Evolutionary conservation across 2,113 vertebrate genomes (phyloP).

Genomic region (Cryptomyrus ogoouensis): DNA sequence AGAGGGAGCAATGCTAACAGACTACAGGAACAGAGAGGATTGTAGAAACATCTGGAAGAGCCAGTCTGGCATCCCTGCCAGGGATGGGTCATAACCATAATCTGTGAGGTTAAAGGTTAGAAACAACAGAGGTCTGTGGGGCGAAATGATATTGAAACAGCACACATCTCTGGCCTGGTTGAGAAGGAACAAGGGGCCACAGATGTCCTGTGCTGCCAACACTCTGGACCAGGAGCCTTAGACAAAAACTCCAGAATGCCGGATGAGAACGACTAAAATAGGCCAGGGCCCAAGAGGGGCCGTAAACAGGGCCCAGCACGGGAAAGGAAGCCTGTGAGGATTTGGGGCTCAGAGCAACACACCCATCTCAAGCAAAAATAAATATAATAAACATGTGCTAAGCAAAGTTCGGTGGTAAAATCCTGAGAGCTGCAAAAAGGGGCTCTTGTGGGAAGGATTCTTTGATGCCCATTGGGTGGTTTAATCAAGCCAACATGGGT

Average conservation of each 20-base stretch:
- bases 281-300: neutral
- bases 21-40: neutral
- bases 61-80: neutral
- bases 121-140: neutral
- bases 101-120: neutral
- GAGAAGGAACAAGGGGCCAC: neutral
- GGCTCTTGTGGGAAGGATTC: neutral
- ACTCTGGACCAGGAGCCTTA: neutral
- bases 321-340: neutral
- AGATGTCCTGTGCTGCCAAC: neutral
- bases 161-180: neutral
- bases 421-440: neutral
- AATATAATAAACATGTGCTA: neutral
- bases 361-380: neutral
- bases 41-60: neutral
- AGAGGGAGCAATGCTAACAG: neutral
- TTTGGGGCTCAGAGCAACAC: neutral
- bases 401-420: neutral
- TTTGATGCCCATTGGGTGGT: neutral
- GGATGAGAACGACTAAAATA: neutral
- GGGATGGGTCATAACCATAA: neutral
- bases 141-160: neutral
- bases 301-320: neutral
- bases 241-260: neutral
- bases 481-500: constrained; percentile 1